phyloP scores from a whole-genome alignment of 2,113 vertebrate genomes.

The Axis porcinus region DNA sequence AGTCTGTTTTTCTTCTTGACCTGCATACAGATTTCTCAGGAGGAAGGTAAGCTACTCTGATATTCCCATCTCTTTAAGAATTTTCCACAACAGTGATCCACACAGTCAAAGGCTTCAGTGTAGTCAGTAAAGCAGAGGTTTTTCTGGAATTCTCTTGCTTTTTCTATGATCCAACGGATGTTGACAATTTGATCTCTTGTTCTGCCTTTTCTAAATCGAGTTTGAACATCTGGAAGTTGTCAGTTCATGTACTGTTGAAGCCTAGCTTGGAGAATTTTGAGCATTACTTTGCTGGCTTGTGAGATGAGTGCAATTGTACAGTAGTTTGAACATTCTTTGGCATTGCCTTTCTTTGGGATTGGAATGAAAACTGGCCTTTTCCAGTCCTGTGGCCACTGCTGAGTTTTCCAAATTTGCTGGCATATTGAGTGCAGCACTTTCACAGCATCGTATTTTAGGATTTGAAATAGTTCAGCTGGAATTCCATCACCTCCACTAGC shows the following conservation, averaged over 20 bases:
- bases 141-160: no score
- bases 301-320: neutral
- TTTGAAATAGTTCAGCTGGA: neutral
- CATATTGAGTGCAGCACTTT: neutral
- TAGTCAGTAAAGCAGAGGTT: neutral
- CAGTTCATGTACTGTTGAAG: no score
- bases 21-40: neutral
- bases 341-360: neutral
- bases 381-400: neutral
- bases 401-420: neutral
- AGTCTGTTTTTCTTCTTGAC: neutral
- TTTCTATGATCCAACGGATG: no score
- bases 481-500: neutral
- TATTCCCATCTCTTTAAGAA: neutral
- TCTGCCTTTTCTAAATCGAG: no score
- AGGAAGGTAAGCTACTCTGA: neutral
- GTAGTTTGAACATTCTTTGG: neutral
- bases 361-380: neutral
- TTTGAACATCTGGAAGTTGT: no score
- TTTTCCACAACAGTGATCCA: neutral
- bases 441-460: neutral
- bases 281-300: neutral
- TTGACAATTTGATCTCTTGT: no score
- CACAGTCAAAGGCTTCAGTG: neutral
- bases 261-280: no score